phyloP scores from a whole-genome alignment of 2,113 vertebrate species.

The Cairina moschata region DNA sequence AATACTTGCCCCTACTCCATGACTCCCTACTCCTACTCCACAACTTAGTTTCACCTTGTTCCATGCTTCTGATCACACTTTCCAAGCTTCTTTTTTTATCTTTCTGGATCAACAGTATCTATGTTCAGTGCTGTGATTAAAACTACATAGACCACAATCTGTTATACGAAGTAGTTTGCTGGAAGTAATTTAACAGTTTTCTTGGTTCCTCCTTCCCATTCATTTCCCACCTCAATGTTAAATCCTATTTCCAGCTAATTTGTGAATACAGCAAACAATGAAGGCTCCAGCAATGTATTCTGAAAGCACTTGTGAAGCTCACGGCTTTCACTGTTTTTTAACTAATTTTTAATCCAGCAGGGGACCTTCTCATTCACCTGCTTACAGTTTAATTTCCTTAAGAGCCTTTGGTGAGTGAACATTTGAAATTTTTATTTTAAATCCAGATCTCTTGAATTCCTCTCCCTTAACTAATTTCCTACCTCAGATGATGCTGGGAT shows the following conservation, averaged over 20 bases:
- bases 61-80: background rate
- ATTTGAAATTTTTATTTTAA: background rate
- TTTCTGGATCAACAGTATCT: background rate
- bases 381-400: background rate
- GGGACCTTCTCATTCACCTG: background rate
- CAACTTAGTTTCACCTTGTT: background rate
- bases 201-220: background rate
- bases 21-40: too few relatives aligned
- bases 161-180: background rate
- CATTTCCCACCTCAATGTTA: background rate
- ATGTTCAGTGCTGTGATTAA: background rate
- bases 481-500: background rate
- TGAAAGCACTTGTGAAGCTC: background rate
- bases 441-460: background rate
- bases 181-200: background rate
- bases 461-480: background rate
- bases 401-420: background rate
- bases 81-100: background rate
- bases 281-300: background rate
- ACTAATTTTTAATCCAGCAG: background rate
- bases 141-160: background rate
- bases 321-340: background rate
- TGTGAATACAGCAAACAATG: background rate
- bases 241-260: background rate
- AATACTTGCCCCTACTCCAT: background rate